These are phyloP conservation scores for Agelaius tricolor DNA, from an alignment of 2,113 vertebrate species.

Conservation along the genomic window DNA sequence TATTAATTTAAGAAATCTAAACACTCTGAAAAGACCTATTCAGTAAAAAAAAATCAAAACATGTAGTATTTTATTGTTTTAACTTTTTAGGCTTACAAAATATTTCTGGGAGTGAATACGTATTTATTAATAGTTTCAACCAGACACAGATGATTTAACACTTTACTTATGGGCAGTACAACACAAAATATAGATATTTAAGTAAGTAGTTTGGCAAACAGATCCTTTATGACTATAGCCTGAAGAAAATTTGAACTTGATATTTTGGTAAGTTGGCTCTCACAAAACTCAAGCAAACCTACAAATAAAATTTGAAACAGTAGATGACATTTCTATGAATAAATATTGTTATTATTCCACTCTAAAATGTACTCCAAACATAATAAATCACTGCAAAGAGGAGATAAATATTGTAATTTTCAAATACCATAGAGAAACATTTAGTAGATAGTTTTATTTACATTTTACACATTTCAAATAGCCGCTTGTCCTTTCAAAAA, in stretches of 20 bases:
- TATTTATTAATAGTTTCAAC: background rate
- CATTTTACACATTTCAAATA: background rate
- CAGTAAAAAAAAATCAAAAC: background rate
- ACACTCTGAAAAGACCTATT: background rate
- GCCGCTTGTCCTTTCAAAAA: background rate
- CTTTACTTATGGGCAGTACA: background rate
- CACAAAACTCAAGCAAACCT: background rate
- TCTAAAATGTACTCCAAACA: background rate
- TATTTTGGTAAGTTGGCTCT: background rate
- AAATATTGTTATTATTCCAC: background rate
- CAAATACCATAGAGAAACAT: background rate
- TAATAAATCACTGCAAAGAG: background rate
- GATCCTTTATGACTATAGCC: background rate
- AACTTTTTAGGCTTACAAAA: background rate
- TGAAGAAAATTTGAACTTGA: background rate
- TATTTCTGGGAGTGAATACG: background rate
- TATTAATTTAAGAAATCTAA: background rate
- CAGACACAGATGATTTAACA: background rate
- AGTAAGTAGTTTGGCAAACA: background rate
- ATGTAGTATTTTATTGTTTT: background rate
- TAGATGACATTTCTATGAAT: background rate
- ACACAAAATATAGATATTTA: background rate
- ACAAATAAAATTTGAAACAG: background rate
- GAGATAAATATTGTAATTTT: background rate
- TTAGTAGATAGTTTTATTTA: background rate